Conservation (phyloP, 2,113 vertebrate genomes). For the Rhombomys opimus region DNA sequence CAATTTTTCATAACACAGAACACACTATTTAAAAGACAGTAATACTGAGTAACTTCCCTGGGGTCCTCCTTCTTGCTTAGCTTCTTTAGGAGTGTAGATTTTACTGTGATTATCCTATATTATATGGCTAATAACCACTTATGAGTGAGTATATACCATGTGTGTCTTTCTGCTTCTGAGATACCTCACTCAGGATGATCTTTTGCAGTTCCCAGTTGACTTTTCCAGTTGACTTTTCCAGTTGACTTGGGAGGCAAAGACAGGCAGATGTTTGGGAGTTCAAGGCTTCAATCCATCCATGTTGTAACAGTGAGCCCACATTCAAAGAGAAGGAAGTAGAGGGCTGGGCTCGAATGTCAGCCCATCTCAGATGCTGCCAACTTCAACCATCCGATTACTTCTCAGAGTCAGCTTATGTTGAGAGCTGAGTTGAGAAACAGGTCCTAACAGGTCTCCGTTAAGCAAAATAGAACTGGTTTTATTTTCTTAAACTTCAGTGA, state of each 20-base stretch:
- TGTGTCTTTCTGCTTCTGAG: too few species aligned
- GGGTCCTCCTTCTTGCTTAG: neutral
- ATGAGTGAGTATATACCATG: too few species aligned
- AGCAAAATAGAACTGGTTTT: slow-evolving; percentile 12
- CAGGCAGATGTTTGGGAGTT: neutral
- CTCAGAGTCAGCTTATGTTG: neutral
- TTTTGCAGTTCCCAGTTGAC: too few species aligned
- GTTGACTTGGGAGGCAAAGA: neutral
- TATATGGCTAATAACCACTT: too few species aligned
- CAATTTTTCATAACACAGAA: neutral
- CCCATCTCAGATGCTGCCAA: neutral
- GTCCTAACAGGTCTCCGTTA: neutral
- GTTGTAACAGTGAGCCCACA: neutral
- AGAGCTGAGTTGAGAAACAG: neutral
- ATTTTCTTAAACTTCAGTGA: slow-evolving; percentile 31
- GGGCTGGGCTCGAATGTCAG: neutral
- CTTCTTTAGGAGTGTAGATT: too few species aligned
- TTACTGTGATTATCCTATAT: too few species aligned
- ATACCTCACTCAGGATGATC: too few species aligned
- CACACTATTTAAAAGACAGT: neutral
- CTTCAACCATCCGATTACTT: neutral
- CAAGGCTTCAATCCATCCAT: neutral
- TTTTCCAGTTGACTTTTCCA: neutral
- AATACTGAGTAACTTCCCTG: too few species aligned
- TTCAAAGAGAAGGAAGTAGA: neutral